Evolutionary conservation across 2,888 invertebrate genomes (phyloP).

Genomic region (Conops quadrifasciatus): DNA sequence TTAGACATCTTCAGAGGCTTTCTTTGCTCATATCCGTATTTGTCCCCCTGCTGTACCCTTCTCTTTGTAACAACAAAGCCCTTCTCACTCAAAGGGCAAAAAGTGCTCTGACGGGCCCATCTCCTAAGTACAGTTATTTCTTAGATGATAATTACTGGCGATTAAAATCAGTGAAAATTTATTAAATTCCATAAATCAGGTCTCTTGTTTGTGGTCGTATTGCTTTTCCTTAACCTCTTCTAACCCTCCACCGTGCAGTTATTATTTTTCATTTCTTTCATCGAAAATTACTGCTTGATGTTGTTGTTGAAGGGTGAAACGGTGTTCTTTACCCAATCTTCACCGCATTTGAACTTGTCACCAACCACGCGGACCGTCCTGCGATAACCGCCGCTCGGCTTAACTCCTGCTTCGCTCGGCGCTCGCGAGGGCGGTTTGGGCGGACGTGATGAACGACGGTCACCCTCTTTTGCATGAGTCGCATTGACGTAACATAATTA

Average conservation of each 20-base stretch:
- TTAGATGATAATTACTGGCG: slow-evolving; percentile 56
- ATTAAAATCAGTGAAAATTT: slow-evolving; percentile 62
- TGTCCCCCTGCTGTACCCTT: background rate
- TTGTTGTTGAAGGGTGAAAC: slow-evolving; percentile 27
- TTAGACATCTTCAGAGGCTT: background rate
- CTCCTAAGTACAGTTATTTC: slow-evolving; percentile 29
- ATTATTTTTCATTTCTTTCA: slow-evolving; percentile 26
- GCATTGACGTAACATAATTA: slow-evolving; percentile 51
- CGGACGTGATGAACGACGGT: no score
- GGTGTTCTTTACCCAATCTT: background rate
- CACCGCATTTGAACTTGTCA: background rate
- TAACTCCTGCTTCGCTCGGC: background rate
- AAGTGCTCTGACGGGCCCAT: background rate
- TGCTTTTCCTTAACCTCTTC: slow-evolving; percentile 4
- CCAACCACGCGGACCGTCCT: background rate
- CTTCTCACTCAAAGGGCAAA: background rate
- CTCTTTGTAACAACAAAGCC: background rate
- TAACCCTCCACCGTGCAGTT: slow-evolving; percentile 10
- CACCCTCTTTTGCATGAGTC: slow-evolving; percentile 25
- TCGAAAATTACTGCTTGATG: slow-evolving; percentile 1
- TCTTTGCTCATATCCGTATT: background rate
- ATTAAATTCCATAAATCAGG: slow-evolving; percentile 62
- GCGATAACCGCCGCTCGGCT: background rate
- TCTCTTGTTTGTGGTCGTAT: slow-evolving; percentile 38
- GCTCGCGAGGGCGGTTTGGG: no score